These are phyloP conservation scores for Apotomis betuletana DNA, from an alignment of 2,888 invertebrate genomes.

Conservation along the genomic window DNA sequence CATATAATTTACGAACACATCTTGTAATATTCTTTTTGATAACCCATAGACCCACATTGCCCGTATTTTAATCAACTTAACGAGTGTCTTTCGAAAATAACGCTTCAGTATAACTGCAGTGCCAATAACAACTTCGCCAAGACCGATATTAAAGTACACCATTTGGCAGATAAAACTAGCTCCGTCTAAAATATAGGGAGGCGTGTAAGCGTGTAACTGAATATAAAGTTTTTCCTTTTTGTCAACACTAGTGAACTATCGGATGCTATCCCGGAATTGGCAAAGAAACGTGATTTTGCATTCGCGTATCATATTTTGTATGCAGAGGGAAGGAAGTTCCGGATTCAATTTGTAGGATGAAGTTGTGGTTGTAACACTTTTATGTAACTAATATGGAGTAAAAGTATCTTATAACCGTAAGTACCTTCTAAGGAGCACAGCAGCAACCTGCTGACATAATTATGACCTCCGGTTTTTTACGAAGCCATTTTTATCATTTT, in stretches of 20 bases:
- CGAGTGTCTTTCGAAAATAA: conserved; percentile 6
- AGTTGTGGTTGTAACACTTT: conserved; percentile 46
- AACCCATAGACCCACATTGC: not conserved
- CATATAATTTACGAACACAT: not conserved
- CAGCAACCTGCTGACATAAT: too few relatives aligned
- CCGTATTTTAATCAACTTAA: conserved; percentile 3
- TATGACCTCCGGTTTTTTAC: too few relatives aligned
- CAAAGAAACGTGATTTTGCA: conserved; percentile 62
- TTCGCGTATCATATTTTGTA: conserved; percentile 60
- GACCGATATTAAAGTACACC: conserved; percentile 71
- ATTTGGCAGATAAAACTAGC: conserved; percentile 72
- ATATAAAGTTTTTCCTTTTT: conserved; percentile 61
- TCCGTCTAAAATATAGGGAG: conserved; percentile 56
- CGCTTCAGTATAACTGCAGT: conserved; percentile 38
- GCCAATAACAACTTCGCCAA: conserved; percentile 66
- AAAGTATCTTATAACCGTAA: too few relatives aligned
- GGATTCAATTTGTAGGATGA: conserved; percentile 64
- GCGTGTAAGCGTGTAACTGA: conserved; percentile 59
- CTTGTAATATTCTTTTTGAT: not conserved
- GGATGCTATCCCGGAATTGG: conserved; percentile 57
- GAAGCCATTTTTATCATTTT: too few relatives aligned
- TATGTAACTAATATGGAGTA: conserved; percentile 29
- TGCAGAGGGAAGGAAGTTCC: conserved; percentile 53
- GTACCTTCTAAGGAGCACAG: too few relatives aligned
- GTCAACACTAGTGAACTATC: conserved; percentile 57